Evolutionary conservation across 2,113 vertebrate species (phyloP), one percentile per base, ranked within the genome.

Genomic region (Hucho hucho): DNA sequence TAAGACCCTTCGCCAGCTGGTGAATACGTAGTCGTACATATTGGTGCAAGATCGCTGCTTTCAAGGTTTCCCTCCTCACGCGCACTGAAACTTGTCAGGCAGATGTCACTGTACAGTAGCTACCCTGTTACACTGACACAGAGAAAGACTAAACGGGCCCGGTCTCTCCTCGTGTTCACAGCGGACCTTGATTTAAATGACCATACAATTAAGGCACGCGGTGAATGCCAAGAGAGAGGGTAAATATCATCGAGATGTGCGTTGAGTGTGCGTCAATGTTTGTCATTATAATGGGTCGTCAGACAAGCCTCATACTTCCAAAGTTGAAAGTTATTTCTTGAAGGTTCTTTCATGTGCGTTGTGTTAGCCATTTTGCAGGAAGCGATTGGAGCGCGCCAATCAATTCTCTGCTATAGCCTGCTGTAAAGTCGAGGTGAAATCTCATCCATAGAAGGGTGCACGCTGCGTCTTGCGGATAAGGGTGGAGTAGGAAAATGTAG

Each of bases 111-210:
- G 9, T 43, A 47, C 25, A 69, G 72, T 76, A 12, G 66, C 72
- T 20, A 11, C 9, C 2, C 37, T 43, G 37, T 43, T 43, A 46
- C 24, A n/a, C 37, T 13, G n/a, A 64, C 20, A 82, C 83, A 83
- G 65, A 32, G 20, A 29, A 53, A 16, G 56, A 56, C 6, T 84
- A 78, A 82, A 87, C 87, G 85, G 89, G 92, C 93, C 94, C 94
- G 72, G 79, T 76, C 92, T 95, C 94, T 96, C 94, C 93, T 94
- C 95, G 96, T 96, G 95, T 97, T 97, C 95, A 97, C 95, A 96
- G 96, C 95, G 96, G 96, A 96, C 96, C 96, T 96, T 96, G 96
- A 97, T 97, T 97, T 97, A 96, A 97, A 95, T 95, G 92, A 95
- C 94, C 94, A 93, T 92, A 95, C 94, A 95, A 95, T 94, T 94